Percentiles rank a stretch among this genome's conserved stretches.
phyloP scores from a whole-genome alignment of 1,140 invertebrate species.

The Pachyrhynchus sulphureomaculatus region DNA sequence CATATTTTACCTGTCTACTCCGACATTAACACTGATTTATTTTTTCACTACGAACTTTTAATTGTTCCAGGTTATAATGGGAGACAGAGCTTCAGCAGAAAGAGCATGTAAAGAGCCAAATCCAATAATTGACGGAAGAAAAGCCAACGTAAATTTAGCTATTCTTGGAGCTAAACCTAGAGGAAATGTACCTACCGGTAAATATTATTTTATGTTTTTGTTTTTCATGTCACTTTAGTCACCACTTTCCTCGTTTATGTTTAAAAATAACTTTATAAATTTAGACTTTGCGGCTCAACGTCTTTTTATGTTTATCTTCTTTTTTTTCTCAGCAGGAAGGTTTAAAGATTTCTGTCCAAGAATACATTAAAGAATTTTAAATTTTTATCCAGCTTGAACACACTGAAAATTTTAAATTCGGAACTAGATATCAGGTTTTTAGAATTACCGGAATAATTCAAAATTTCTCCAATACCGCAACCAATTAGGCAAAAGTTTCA shows the following conservation, averaged over 20 bases:
- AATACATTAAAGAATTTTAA: too few relatives aligned
- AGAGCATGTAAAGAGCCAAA: slow-evolving; percentile 97
- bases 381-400: too few relatives aligned
- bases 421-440: too few relatives aligned
- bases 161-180: slow-evolving; percentile 95
- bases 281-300: neutral
- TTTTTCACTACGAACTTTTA: neutral
- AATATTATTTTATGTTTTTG: slow-evolving; percentile 37
- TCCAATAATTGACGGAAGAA: slow-evolving; percentile 97
- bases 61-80: slow-evolving; percentile 91
- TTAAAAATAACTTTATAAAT: slow-evolving; percentile 21
- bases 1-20: too few relatives aligned
- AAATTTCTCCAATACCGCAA: too few relatives aligned
- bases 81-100: slow-evolving; percentile 87
- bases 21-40: too few relatives aligned
- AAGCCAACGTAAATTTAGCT: slow-evolving; percentile 97
- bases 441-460: too few relatives aligned
- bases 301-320: too few relatives aligned
- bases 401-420: too few relatives aligned
- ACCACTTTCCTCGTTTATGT: slow-evolving; percentile 21
- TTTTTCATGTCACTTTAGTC: slow-evolving; percentile 23
- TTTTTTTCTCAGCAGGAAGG: too few relatives aligned
- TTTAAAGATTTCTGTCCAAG: too few relatives aligned
- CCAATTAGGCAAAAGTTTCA: too few relatives aligned
- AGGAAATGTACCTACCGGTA: slow-evolving; percentile 79